phyloP scores from a whole-genome alignment of 2,888 invertebrate genomes.

The Ceraclea dissimilis region DNA sequence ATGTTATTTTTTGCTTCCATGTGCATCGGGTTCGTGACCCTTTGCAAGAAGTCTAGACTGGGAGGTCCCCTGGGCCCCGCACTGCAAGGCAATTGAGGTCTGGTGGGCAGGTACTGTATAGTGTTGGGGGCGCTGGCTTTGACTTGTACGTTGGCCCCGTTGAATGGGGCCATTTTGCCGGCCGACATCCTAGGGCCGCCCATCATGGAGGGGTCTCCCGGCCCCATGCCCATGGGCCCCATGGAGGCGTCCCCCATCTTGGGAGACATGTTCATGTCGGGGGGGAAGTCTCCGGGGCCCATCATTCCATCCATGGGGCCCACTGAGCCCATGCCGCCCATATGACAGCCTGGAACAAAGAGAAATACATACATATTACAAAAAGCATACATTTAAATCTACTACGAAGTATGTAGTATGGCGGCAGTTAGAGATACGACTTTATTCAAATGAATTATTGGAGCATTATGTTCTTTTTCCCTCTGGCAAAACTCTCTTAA shows the following conservation, averaged over 20 bases:
- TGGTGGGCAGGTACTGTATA: slow-evolving; percentile 93
- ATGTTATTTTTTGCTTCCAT: slow-evolving; percentile 48
- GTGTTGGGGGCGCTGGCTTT: slow-evolving; percentile 97
- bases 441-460: too few relatives aligned
- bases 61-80: slow-evolving; percentile 72
- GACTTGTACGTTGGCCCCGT: slow-evolving; percentile 75
- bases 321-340: slow-evolving; percentile 45
- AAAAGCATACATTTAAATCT: background rate
- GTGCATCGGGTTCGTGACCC: slow-evolving; percentile 81
- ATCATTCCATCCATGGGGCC: slow-evolving; percentile 49
- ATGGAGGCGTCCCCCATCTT: slow-evolving; percentile 55
- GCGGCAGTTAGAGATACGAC: too few relatives aligned
- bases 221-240: slow-evolving; percentile 47
- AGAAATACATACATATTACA: background rate
- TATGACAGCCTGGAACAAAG: slow-evolving; percentile 40
- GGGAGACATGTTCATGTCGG: slow-evolving; percentile 55
- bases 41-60: slow-evolving; percentile 81
- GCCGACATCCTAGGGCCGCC: slow-evolving; percentile 60
- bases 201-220: slow-evolving; percentile 54
- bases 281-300: slow-evolving; percentile 45
- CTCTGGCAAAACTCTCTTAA: too few relatives aligned
- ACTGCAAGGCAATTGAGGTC: slow-evolving; percentile 74
- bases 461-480: too few relatives aligned
- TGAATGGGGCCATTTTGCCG: slow-evolving; percentile 51
- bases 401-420: background rate